These are phyloP conservation scores for Pseudomyrmex pallidus DNA, from an alignment of 1,140 invertebrate genomes.

Conservation along the genomic window DNA sequence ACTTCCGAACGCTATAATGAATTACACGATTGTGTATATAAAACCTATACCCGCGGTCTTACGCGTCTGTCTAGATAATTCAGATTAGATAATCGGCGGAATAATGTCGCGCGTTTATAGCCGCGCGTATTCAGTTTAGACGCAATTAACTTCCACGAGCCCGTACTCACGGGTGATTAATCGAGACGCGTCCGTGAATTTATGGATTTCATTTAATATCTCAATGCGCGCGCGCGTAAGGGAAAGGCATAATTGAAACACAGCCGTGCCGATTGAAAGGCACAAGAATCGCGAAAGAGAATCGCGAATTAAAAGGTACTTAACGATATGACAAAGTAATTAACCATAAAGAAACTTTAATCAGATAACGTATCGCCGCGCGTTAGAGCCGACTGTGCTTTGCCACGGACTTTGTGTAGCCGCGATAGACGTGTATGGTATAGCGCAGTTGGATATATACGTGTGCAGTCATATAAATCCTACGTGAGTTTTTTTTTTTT, in stretches of 20 bases:
- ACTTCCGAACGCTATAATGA: conserved; percentile 62
- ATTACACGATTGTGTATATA: conserved; percentile 62
- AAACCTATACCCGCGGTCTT: conserved; percentile 38
- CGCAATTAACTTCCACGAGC: conserved; percentile 69
- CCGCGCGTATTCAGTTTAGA: conserved; percentile 30
- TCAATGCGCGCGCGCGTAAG: conserved; percentile 63
- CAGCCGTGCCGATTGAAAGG: conserved; percentile 70
- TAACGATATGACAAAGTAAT: conserved; percentile 74
- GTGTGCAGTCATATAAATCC: conserved; percentile 50
- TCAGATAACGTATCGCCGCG: conserved; percentile 61
- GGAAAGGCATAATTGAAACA: conserved; percentile 71
- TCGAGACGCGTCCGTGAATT: conserved; percentile 73
- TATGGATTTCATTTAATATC: conserved; percentile 77
- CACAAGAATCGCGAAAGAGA: conserved; percentile 55
- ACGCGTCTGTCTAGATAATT: conserved; percentile 62
- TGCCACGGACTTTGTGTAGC: neutral
- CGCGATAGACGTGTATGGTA: neutral
- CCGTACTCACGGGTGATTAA: conserved; percentile 64
- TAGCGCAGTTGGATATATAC: no score
- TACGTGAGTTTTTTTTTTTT: conserved; percentile 19
- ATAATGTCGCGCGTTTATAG: conserved; percentile 61
- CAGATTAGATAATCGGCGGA: conserved; percentile 70
- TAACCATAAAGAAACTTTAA: conserved; percentile 70
- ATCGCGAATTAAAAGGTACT: conserved; percentile 64
- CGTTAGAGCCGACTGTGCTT: conserved; percentile 25